phyloP scores from a whole-genome alignment of 2,797 vertebrate genomes.

The Typhlichthys eigenmanni region DNA sequence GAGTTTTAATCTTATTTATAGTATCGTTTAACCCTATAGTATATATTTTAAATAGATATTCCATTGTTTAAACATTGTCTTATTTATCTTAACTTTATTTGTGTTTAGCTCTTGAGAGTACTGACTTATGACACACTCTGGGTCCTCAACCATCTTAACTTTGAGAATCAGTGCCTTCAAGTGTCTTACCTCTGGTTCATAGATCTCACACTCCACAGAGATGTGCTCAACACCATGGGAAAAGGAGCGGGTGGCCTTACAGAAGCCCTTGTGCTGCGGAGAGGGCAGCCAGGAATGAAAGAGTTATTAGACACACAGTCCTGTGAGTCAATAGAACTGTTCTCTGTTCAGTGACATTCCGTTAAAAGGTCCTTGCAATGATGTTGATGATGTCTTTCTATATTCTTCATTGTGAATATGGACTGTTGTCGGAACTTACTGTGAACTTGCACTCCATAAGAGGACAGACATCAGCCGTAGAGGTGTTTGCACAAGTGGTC shows the following conservation, averaged over 20 bases:
- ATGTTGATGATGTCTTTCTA: neutral
- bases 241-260: constrained; percentile 41
- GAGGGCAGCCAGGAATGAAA: neutral
- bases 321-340: too few relatives aligned
- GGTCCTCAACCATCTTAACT: neutral
- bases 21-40: too few relatives aligned
- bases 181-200: constrained; percentile 72
- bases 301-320: neutral
- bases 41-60: too few relatives aligned
- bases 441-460: constrained; percentile 75
- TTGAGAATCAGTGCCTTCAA: neutral
- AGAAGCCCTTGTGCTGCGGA: constrained; percentile 78
- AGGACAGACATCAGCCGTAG: constrained; percentile 52
- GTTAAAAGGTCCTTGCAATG: neutral
- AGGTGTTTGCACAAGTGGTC: constrained; percentile 55
- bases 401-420: neutral
- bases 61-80: too few relatives aligned
- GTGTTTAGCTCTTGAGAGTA: too few relatives aligned
- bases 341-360: too few relatives aligned
- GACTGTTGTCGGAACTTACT: constrained; percentile 58
- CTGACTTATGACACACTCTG: too few relatives aligned
- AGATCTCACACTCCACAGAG: constrained; percentile 69
- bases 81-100: too few relatives aligned
- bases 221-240: neutral
- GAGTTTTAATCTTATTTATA: too few relatives aligned